Percentiles rank a stretch among this genome's conserved stretches.
Evolutionary conservation across 2,888 invertebrate species (phyloP).

Genomic region (Xestia sexstrigata): DNA sequence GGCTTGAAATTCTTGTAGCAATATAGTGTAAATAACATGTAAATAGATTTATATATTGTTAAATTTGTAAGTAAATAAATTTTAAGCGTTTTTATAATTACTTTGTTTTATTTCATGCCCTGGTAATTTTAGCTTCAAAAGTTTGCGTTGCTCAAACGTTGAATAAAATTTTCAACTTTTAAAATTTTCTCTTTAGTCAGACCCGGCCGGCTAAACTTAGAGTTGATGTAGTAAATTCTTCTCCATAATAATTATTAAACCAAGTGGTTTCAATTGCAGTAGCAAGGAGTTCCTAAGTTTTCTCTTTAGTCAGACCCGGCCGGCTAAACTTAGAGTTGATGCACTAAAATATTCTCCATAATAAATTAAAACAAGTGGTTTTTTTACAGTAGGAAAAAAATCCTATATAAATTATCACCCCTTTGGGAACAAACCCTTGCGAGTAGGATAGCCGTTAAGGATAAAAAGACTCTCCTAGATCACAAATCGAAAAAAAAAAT

Average conservation of each 20-base stretch:
- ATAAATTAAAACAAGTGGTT: too few relatives aligned
- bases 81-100: conserved; percentile 69
- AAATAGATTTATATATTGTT: conserved; percentile 74
- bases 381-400: too few relatives aligned
- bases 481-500: too few relatives aligned
- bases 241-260: background rate
- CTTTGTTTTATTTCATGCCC: conserved; percentile 60
- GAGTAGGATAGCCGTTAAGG: too few relatives aligned
- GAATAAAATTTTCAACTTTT: background rate
- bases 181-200: background rate
- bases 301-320: too few relatives aligned
- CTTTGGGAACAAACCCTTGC: background rate
- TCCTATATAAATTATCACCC: background rate
- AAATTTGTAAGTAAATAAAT: conserved; percentile 75
- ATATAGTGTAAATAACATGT: conserved; percentile 68
- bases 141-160: background rate
- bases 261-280: background rate
- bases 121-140: background rate
- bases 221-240: background rate
- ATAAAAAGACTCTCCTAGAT: too few relatives aligned
- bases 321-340: too few relatives aligned
- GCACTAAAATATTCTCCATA: too few relatives aligned
- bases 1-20: conserved; percentile 19
- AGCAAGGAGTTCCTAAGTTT: background rate
- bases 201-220: background rate